A percentile compares a stretch with the other conserved stretches of the same genome.
These are phyloP conservation scores for Melieria picta DNA, from an alignment of 2,888 invertebrate genomes.

Conservation along the genomic window DNA sequence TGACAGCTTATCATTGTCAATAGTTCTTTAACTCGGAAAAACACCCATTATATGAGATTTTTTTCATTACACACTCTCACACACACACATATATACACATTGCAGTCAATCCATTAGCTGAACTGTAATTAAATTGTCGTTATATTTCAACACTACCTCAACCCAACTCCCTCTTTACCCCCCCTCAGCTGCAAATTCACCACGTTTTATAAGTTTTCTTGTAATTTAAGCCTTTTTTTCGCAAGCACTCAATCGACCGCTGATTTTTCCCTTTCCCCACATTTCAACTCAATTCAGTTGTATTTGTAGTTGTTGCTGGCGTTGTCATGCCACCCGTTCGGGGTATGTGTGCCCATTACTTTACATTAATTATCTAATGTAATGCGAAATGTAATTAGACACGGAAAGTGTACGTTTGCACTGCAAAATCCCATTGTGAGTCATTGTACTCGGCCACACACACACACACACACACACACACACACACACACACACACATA, in stretches of 20 bases:
- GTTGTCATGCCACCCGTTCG: background rate
- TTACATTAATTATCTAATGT: slow-evolving; percentile 35
- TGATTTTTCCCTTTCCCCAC: background rate
- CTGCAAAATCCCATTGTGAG: background rate
- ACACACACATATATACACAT: no score
- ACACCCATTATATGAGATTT: no score
- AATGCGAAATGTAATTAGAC: slow-evolving; percentile 32
- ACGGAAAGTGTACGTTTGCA: slow-evolving; percentile 26
- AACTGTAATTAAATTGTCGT: no score
- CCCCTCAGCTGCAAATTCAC: no score
- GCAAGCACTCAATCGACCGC: background rate
- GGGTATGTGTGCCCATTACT: slow-evolving; percentile 10
- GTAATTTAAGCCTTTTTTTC: background rate
- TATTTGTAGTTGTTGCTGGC: background rate
- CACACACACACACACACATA: slow-evolving; percentile 5
- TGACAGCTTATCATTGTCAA: no score
- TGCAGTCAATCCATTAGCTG: no score
- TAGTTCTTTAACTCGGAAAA: no score
- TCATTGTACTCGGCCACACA: background rate
- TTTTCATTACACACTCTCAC: no score
- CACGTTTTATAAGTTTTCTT: background rate
- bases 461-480: slow-evolving; percentile 1
- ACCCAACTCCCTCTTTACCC: no score
- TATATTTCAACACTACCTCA: no score
- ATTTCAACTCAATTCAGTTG: background rate